Conservation (phyloP, 2,113 vertebrate species). For the Cercopithecus mona region DNA sequence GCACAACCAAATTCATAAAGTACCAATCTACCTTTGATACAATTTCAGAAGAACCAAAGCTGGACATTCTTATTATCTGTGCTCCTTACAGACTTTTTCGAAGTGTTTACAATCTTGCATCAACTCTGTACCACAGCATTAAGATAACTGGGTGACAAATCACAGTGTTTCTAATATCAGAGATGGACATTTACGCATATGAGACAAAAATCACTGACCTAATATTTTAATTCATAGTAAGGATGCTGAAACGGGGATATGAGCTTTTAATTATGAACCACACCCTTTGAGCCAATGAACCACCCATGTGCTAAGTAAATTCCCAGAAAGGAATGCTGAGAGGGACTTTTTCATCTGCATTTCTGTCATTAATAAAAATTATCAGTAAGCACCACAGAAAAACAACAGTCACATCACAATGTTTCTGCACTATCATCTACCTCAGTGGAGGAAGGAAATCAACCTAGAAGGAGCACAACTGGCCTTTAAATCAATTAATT, state of each 20-base stretch:
- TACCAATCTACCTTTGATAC: conserved; percentile 61
- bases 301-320: conserved; percentile 32
- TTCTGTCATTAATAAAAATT: conserved; percentile 33
- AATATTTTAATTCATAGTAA: conserved; percentile 55
- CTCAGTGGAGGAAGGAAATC: background rate
- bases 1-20: conserved; percentile 70
- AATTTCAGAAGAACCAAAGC: conserved; percentile 56
- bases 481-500: conserved; percentile 7
- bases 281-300: conserved; percentile 22
- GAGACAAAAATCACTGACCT: conserved; percentile 60
- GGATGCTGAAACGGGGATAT: conserved; percentile 24
- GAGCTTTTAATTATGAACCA: conserved; percentile 54
- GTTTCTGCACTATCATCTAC: background rate
- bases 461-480: conserved; percentile 6
- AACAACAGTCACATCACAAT: background rate
- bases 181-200: conserved; percentile 50
- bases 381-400: background rate
- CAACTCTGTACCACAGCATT: conserved; percentile 30
- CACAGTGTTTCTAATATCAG: conserved; percentile 43
- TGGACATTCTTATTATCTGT: conserved; percentile 20
- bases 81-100: conserved; percentile 38
- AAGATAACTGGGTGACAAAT: conserved; percentile 46
- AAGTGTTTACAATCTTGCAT: conserved; percentile 53
- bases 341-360: conserved; percentile 23
- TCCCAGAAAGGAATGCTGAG: conserved; percentile 45